These are phyloP conservation scores for Callaeas wilsoni DNA, from an alignment of 2,113 vertebrate species.

Conservation along the genomic window DNA sequence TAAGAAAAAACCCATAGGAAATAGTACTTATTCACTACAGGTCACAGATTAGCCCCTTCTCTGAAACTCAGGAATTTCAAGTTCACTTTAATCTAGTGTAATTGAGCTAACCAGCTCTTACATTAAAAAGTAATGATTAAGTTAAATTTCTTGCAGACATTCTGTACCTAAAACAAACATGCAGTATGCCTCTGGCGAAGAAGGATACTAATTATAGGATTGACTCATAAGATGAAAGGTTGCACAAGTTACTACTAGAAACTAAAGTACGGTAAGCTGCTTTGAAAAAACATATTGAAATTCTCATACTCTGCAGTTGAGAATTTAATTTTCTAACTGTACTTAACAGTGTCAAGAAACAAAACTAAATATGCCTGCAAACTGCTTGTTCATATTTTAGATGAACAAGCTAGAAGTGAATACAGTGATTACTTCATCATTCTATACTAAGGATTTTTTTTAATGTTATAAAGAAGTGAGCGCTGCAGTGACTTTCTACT, in stretches of 20 bases:
- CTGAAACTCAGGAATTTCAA: constrained; percentile 60
- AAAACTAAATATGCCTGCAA: background rate
- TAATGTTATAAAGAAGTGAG: background rate
- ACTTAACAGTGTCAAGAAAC: background rate
- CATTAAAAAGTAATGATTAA: constrained; percentile 71
- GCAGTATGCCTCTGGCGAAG: constrained; percentile 63
- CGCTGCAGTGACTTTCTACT: background rate
- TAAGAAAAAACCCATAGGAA: background rate
- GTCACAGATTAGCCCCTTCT: constrained; percentile 51
- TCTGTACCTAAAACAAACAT: constrained; percentile 69
- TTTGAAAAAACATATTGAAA: constrained; percentile 37
- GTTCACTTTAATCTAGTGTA: constrained; percentile 65
- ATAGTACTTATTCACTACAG: constrained; percentile 12
- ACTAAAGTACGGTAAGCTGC: constrained; percentile 43
- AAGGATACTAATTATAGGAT: constrained; percentile 68
- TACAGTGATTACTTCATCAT: background rate
- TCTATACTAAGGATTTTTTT: background rate
- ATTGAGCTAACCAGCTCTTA: constrained; percentile 61
- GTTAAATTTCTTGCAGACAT: constrained; percentile 69
- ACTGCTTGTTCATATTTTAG: background rate
- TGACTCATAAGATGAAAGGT: constrained; percentile 70
- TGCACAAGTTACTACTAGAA: constrained; percentile 68
- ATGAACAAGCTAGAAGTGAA: background rate
- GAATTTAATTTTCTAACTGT: constrained; percentile 30
- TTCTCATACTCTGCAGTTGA: constrained; percentile 16